These are phyloP conservation scores for Penaeus japonicus DNA, from an alignment of 1,140 invertebrate genomes.

Conservation along the genomic window DNA sequence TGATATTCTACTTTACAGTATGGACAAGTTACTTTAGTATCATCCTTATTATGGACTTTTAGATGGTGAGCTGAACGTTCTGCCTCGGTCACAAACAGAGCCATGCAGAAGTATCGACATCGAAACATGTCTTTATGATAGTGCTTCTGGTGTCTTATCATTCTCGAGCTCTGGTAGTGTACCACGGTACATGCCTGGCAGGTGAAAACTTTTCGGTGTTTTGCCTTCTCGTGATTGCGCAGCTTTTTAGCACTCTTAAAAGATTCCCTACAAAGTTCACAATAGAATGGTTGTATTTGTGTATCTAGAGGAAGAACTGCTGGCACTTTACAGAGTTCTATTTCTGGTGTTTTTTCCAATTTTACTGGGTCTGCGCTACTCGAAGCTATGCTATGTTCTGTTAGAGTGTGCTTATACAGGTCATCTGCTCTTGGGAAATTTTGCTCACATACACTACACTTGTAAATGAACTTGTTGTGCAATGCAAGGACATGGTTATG, in stretches of 20 bases:
- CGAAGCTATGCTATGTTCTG: too few species aligned
- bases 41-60: not conserved
- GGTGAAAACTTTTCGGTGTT: not conserved
- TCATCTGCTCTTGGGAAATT: not conserved
- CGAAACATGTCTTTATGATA: conserved; percentile 17
- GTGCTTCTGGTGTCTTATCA: not conserved
- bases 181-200: not conserved
- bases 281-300: not conserved
- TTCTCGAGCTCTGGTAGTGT: not conserved
- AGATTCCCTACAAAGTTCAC: not conserved
- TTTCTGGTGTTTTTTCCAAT: too few species aligned
- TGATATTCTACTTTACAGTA: conserved; percentile 14
- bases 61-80: not conserved
- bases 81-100: not conserved
- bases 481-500: not conserved
- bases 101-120: conserved; percentile 1
- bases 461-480: not conserved
- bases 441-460: not conserved
- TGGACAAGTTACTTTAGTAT: not conserved
- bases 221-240: not conserved
- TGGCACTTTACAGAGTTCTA: too few species aligned
- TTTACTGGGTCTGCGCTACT: too few species aligned
- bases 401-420: too few species aligned
- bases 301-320: too few species aligned
- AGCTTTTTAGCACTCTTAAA: not conserved